Evolutionary conservation across 2,113 vertebrate genomes (phyloP).

Genomic region (Rhipidura dahli): DNA sequence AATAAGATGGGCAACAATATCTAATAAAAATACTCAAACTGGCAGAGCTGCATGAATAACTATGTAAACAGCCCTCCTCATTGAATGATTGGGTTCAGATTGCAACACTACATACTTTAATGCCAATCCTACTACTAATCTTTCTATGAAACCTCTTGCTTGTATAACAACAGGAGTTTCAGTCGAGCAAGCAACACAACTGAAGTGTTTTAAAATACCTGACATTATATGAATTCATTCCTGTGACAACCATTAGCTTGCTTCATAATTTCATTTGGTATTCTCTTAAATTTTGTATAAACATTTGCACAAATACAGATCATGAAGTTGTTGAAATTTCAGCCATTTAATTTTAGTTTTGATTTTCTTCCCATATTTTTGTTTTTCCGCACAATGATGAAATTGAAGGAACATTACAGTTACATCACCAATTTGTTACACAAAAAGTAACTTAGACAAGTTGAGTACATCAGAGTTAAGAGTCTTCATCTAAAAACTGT

Average conservation of each 20-base stretch:
- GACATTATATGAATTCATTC: background rate
- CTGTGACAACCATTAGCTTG: background rate
- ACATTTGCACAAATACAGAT: background rate
- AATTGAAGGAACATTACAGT: background rate
- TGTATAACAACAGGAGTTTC: background rate
- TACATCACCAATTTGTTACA: background rate
- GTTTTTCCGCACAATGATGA: background rate
- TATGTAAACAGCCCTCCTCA: background rate
- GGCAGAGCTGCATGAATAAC: background rate
- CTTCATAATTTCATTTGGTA: background rate
- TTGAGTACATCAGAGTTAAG: background rate
- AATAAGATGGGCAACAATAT: background rate
- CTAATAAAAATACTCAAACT: background rate
- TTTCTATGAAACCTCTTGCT: background rate
- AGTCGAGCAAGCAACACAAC: background rate
- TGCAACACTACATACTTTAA: background rate
- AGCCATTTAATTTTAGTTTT: background rate
- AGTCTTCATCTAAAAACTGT: rapidly evolving
- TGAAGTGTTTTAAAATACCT: background rate
- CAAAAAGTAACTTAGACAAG: background rate
- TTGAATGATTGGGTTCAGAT: background rate
- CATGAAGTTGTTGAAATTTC: background rate
- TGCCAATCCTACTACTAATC: background rate
- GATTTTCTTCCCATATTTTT: background rate
- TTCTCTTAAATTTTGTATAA: background rate